Base-by-base conservation (phyloP, 2,888 invertebrate genomes). In the Dascillus cervinus region DNA sequence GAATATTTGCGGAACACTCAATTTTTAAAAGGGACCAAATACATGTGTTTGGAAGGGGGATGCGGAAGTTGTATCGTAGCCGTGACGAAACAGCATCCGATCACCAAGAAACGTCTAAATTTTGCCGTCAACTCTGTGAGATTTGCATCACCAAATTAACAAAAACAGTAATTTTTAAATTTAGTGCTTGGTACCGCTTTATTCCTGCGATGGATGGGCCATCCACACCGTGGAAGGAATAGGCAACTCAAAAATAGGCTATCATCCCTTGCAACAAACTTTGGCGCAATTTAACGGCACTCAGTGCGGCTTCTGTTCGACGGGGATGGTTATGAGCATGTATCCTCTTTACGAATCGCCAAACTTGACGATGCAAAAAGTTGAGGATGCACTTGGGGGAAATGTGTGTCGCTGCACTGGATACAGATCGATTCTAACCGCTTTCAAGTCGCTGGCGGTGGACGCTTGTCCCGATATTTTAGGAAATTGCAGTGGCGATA, bases 311-410 rank as follows among this genome's bases (percentile, higher is more conserved):
- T 77, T 70, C 53, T 85, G 85, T 53, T 76, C 77, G 11, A 76
- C 83, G 0, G 85, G 82, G 6, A 82, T 82, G 76, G 73, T 85
- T 21, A 82, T 82, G 82, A 75, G 74, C 48, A 81, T 82, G 79
- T 75, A 75, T 59, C 74, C 70, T 22, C 17, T 36, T n/a, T 46
- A 70, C 11, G 51, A 66, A 44, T 47, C 60, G 13, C 62, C 53
- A 12, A 56, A 66, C 5, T 44, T 72, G 24, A 71, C 73, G 1
- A 69, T 71, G 67, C 62, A 70, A 46, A 71, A 79, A 46, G 70
- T 82, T 3, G 83, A 84, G 53, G 72, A 79, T 46, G 72, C 77
- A 0, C 77, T 83, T 45, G 79, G 75, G 5, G 77, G 82, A 27
- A 82, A 82, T 47, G 70, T 81, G 11, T 84, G 84, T 43, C 66